Evolutionary conservation across 2,113 vertebrate genomes (phyloP).

Genomic region (Setophaga coronata): DNA sequence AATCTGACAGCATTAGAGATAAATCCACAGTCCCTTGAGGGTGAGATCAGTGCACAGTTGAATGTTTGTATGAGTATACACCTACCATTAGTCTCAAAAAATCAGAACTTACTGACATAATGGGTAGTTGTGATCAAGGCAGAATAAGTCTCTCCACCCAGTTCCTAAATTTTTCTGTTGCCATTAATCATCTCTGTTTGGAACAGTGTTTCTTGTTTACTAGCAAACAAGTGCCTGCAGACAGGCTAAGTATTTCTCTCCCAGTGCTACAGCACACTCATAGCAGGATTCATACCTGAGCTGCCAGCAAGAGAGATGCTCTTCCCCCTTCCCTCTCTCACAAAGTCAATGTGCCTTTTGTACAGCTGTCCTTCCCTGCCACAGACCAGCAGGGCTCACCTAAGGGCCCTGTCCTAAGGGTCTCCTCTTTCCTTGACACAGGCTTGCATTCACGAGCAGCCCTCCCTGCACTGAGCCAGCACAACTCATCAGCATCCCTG

Average conservation of each 20-base stretch:
- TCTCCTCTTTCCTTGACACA: neutral
- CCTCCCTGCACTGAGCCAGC: neutral
- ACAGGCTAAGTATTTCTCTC: slow-evolving; percentile 7
- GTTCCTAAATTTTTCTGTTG: slow-evolving; percentile 41
- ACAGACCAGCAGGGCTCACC: neutral
- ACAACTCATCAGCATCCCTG: neutral
- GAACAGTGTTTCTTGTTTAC: slow-evolving; percentile 43
- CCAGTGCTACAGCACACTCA: neutral
- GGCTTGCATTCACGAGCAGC: neutral
- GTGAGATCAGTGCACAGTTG: neutral
- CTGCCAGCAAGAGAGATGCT: neutral
- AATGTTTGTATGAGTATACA: neutral
- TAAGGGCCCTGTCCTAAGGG: neutral
- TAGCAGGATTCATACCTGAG: neutral
- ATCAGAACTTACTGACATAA: slow-evolving; percentile 39
- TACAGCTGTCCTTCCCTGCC: neutral
- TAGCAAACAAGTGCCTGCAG: slow-evolving; percentile 27
- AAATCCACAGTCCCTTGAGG: slow-evolving; percentile 20
- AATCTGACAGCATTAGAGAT: slow-evolving; percentile 10
- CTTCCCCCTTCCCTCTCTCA: neutral
- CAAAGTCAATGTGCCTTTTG: neutral
- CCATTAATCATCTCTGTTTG: slow-evolving; percentile 35
- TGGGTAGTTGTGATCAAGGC: slow-evolving; percentile 6
- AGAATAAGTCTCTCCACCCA: slow-evolving; percentile 14
- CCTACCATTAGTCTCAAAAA: slow-evolving; percentile 32